Evolutionary conservation across 2,888 invertebrate species (phyloP), one percentile per base, ranked within the genome.

Genomic region (Synergus gifuensis): DNA sequence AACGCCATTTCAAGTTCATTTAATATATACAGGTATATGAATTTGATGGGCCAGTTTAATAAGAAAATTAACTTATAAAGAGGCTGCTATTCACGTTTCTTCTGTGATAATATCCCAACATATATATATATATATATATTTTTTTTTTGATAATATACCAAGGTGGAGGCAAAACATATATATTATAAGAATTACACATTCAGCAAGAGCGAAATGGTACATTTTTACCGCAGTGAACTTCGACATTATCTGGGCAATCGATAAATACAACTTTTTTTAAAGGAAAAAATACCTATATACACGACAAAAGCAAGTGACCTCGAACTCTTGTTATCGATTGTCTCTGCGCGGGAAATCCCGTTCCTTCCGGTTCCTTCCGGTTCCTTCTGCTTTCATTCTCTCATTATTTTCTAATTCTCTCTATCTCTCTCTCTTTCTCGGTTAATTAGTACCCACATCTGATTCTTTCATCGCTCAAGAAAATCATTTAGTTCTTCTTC

Each of bases 311-410:
- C 49, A 69, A 76, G 79, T 80, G 82, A 84, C 84, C 84, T 81
- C 84, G 83, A 84, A 83, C 81, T 85, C 81, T 78, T 79, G 64
- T 81, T 86, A 87, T 88, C 86, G 86, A 87, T 88, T 85, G 83
- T 79, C 82, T 81, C 83, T 79, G 83, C 78, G 84, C 82, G 85
- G 84, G 83, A 87, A 88, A 87, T 86, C 85, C 83, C 81, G 73
- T 83, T 85, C 83, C 85, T 88, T 67, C 76, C 79, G 36, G 73
- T 63, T 82, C 78, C 77, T 66, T 67, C 76, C 79, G 36, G 73
- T 63, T 82, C 77, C 78, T 66, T 73, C 63, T 73, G 36, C 60
- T 44, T 76, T 62, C 44, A 18, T 44, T 44, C 42, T 67, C 16
- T 16, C 54, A 18, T 44, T 46, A 5, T 44, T 54, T 4, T 46